These are phyloP conservation scores for Bubo blakistoni DNA, from an alignment of 2,113 vertebrate genomes.

Conservation along the genomic window DNA sequence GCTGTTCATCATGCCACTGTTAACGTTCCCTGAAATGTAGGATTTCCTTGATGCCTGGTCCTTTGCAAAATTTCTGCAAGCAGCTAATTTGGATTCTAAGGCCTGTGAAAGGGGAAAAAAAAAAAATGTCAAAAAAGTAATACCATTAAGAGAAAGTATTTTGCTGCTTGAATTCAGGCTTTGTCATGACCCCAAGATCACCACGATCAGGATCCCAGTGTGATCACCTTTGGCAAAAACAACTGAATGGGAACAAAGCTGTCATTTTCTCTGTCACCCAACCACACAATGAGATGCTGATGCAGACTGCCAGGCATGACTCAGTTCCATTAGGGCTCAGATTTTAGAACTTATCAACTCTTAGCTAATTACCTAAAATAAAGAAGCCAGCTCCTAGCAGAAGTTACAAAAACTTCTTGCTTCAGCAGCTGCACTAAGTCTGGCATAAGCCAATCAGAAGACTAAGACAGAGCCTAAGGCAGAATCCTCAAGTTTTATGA, in stretches of 20 bases:
- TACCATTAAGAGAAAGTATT: neutral
- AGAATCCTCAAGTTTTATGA: neutral
- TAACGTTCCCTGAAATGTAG: conserved; percentile 80
- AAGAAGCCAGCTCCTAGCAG: neutral
- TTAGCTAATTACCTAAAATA: neutral
- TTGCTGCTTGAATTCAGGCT: neutral
- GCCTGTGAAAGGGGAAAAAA: conserved; percentile 71
- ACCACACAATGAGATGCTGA: neutral
- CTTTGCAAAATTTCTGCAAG: conserved; percentile 96
- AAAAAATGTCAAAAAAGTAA: neutral
- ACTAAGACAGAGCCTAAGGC: neutral
- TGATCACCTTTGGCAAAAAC: neutral
- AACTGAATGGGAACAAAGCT: neutral
- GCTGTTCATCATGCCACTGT: conserved; percentile 78
- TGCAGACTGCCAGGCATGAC: neutral
- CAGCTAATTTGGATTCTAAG: conserved; percentile 95
- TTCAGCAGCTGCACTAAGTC: neutral
- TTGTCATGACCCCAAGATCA: neutral
- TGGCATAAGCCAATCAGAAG: neutral
- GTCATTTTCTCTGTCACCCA: neutral
- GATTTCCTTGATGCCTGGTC: conserved; percentile 92
- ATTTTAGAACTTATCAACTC: neutral
- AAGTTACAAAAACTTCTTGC: neutral
- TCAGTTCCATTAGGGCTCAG: neutral
- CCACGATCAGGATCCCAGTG: accelerated